Evolutionary conservation across 2,113 vertebrate species (phyloP).

Genomic region (Ailurus styani): DNA sequence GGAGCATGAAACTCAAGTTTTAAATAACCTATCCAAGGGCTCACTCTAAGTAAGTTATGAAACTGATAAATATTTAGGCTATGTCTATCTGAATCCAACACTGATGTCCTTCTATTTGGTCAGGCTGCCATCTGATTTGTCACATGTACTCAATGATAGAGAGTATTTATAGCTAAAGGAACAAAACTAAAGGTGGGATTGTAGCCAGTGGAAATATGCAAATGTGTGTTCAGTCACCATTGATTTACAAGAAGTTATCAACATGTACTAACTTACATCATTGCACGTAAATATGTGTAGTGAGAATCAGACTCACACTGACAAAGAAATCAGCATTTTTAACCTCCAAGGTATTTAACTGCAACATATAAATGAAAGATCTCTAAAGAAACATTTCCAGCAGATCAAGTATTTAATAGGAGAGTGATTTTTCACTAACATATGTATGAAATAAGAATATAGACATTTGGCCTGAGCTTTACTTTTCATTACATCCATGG

Average conservation of each 20-base stretch:
- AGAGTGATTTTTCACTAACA: background rate
- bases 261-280: background rate
- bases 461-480: background rate
- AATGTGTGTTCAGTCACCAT: background rate
- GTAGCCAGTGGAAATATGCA: background rate
- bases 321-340: background rate
- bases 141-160: background rate
- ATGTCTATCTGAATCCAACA: background rate
- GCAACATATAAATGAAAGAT: background rate
- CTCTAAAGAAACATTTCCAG: background rate
- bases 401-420: background rate
- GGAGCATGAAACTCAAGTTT: background rate
- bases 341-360: background rate
- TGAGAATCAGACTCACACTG: background rate
- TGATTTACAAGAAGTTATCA: background rate
- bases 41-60: background rate
- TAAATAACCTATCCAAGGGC: background rate
- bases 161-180: background rate
- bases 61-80: background rate
- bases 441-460: background rate
- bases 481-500: background rate
- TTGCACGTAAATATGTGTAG: background rate
- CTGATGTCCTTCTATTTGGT: background rate
- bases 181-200: background rate
- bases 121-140: background rate